A percentile compares a stretch with the other conserved stretches of the same genome.
phyloP scores from a whole-genome alignment of 2,888 invertebrate genomes.

The Chorisops tibialis region DNA sequence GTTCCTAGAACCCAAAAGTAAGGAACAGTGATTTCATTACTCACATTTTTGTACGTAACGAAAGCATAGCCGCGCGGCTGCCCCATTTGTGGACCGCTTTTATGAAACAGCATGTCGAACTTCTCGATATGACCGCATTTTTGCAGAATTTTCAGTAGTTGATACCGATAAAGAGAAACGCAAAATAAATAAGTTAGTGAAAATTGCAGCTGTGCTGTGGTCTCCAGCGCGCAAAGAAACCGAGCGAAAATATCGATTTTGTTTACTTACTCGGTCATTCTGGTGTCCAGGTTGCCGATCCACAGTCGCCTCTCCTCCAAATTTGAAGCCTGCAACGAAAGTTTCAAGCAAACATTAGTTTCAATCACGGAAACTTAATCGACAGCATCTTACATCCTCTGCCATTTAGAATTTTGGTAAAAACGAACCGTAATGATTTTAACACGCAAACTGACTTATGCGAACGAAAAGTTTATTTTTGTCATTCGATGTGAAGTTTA shows the following conservation, averaged over 20 bases:
- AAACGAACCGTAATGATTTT: not conserved
- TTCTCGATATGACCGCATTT: conserved; percentile 90
- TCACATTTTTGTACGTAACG: conserved; percentile 69
- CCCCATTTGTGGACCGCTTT: conserved; percentile 81
- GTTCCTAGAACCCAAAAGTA: not conserved
- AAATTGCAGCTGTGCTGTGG: not conserved
- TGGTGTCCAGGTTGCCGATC: conserved; percentile 87
- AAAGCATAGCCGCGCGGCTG: conserved; percentile 93
- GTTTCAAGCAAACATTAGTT: not conserved
- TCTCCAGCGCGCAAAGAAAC: not conserved
- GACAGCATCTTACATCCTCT: conserved; percentile 29
- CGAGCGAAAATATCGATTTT: conserved; percentile 30
- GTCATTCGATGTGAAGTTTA: too few relatives aligned
- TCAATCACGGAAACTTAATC: not conserved
- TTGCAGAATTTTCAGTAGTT: conserved; percentile 94
- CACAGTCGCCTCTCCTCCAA: conserved; percentile 59
- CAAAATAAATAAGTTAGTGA: conserved; percentile 29
- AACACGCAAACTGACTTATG: too few relatives aligned
- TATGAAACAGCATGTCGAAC: conserved; percentile 94
- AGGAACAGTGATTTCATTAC: conserved; percentile 13
- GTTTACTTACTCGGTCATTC: conserved; percentile 88
- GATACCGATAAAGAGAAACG: conserved; percentile 68
- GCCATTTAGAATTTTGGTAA: conserved; percentile 21
- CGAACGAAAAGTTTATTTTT: too few relatives aligned
- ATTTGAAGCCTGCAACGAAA: conserved; percentile 22